These are phyloP conservation scores for Zosterops lateralis DNA, from an alignment of 2,113 vertebrate species.

Conservation along the genomic window DNA sequence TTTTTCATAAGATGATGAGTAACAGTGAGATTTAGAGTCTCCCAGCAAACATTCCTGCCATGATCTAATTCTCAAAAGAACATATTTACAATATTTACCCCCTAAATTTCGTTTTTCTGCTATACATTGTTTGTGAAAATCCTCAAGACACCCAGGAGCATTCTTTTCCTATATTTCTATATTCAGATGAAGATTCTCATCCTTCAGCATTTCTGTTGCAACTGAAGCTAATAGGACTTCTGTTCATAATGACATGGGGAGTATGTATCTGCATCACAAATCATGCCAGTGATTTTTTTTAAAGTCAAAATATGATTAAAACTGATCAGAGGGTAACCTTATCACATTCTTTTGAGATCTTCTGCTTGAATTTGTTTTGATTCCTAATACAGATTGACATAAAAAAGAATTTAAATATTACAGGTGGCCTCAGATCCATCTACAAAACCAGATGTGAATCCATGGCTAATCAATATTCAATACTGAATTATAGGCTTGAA, in stretches of 20 bases:
- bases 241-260: background rate
- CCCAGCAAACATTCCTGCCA: background rate
- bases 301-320: background rate
- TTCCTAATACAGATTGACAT: background rate
- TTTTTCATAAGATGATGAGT: conserved; percentile 63
- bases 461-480: background rate
- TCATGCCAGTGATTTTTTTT: background rate
- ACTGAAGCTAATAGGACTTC: background rate
- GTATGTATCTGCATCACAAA: background rate
- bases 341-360: background rate
- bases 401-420: background rate
- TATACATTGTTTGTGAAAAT: background rate
- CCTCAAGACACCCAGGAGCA: background rate
- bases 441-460: background rate
- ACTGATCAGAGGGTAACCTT: background rate
- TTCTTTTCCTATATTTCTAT: conserved; percentile 3
- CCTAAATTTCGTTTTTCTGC: conserved; percentile 29
- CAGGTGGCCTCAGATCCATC: background rate
- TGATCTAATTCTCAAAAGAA: conserved; percentile 24
- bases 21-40: conserved; percentile 54
- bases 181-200: conserved; percentile 30
- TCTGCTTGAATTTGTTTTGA: background rate
- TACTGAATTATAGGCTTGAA: background rate
- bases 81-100: background rate
- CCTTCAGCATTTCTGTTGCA: conserved; percentile 12